Evolutionary conservation across 2,888 invertebrate species (phyloP).

Genomic region (Pasiphila rectangulata): DNA sequence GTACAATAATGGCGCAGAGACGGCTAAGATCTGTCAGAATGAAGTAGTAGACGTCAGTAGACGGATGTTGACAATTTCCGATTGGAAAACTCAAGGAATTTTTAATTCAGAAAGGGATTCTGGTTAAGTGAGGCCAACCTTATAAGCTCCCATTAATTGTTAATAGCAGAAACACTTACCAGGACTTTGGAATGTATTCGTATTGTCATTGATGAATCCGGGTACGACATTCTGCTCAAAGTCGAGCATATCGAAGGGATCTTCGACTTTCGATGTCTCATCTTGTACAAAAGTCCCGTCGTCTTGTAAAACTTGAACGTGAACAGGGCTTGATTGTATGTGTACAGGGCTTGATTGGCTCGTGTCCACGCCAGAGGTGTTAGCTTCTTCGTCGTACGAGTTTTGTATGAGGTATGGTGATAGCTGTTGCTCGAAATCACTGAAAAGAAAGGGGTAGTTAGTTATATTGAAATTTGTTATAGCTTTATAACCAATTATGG

Average conservation of each 20-base stretch:
- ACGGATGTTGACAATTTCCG: too few species aligned
- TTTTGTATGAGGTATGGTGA: constrained; percentile 79
- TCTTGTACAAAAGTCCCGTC: neutral
- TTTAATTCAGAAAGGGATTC: too few species aligned
- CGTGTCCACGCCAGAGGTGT: constrained; percentile 48
- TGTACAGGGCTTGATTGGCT: constrained; percentile 26
- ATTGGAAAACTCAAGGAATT: too few species aligned
- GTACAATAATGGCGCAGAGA: too few species aligned
- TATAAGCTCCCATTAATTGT: too few species aligned
- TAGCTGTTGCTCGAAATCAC: constrained; percentile 80
- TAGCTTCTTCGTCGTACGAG: constrained; percentile 62
- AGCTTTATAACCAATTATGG: too few species aligned
- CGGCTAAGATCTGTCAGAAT: too few species aligned
- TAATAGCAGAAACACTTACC: constrained; percentile 33
- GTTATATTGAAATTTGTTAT: neutral
- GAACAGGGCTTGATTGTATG: constrained; percentile 33
- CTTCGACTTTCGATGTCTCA: constrained; percentile 39
- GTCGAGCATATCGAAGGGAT: constrained; percentile 63
- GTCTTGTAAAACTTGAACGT: constrained; percentile 31
- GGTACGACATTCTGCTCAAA: constrained; percentile 74
- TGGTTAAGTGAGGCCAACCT: too few species aligned
- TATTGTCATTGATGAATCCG: constrained; percentile 55
- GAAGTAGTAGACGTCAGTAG: too few species aligned
- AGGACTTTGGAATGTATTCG: constrained; percentile 67
- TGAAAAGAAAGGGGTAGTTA: constrained; percentile 39